phyloP scores from a whole-genome alignment of 1,140 invertebrate species.

The Drosophila pachea region DNA sequence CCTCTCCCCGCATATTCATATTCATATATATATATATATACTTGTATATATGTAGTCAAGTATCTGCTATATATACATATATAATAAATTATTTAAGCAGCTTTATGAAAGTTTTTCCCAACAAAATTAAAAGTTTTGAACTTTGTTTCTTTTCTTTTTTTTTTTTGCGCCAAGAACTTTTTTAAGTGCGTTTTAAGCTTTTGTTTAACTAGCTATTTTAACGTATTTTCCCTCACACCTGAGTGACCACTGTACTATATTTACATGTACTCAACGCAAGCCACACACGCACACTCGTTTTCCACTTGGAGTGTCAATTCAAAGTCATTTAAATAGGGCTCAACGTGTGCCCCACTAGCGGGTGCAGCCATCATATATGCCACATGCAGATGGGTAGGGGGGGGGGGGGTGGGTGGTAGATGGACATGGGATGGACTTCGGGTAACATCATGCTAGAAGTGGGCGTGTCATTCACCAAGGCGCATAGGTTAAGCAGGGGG shows the following conservation, averaged over 20 bases:
- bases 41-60: too few relatives aligned
- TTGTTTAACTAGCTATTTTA: neutral
- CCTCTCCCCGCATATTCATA: too few relatives aligned
- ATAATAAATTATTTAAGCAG: too few relatives aligned
- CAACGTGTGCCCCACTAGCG: constrained; percentile 5
- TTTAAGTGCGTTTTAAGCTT: neutral
- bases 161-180: neutral
- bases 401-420: too few relatives aligned
- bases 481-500: constrained; percentile 11
- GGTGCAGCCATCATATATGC: neutral
- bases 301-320: constrained; percentile 36
- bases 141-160: too few relatives aligned
- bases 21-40: too few relatives aligned
- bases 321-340: constrained; percentile 34
- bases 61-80: too few relatives aligned
- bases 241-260: neutral
- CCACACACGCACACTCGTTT: neutral
- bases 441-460: constrained; percentile 23
- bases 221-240: neutral
- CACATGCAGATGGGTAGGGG: neutral
- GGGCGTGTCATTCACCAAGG: constrained; percentile 18
- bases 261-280: constrained; percentile 8
- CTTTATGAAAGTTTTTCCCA: too few relatives aligned
- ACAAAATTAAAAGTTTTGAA: too few relatives aligned
- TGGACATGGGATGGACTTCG: too few relatives aligned